Conservation (phyloP, 1,140 invertebrate species). For the Mylabris phalerata region DNA sequence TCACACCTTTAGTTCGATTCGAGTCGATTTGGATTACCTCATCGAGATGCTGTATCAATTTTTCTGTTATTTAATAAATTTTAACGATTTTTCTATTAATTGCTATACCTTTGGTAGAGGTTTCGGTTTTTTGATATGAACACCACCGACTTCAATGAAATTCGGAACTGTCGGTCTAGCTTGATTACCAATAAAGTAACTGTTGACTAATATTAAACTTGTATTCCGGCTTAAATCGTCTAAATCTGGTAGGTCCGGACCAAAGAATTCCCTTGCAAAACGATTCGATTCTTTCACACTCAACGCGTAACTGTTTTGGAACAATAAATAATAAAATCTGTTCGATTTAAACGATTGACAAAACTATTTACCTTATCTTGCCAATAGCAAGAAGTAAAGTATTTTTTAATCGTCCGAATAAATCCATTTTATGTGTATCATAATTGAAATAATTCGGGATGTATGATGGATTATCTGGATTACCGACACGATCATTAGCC, state of each 20-base stretch:
- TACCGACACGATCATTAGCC: constrained; percentile 45
- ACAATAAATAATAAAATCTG: neutral
- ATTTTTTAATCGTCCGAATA: constrained; percentile 48
- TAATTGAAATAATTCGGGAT: constrained; percentile 49
- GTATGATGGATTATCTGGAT: constrained; percentile 55
- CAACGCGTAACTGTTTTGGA: constrained; percentile 19
- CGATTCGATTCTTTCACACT: constrained; percentile 11
- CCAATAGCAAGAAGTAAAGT: neutral
- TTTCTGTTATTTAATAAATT: constrained; percentile 4
- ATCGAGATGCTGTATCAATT: constrained; percentile 32
- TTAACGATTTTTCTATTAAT: neutral
- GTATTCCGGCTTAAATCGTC: constrained; percentile 23
- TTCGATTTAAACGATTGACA: neutral
- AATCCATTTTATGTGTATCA: constrained; percentile 46
- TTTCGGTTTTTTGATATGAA: constrained; percentile 27
- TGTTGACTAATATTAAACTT: constrained; percentile 35
- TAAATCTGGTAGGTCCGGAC: constrained; percentile 24
- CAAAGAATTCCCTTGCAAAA: constrained; percentile 29
- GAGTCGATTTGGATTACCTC: constrained; percentile 14
- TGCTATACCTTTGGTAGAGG: constrained; percentile 22
- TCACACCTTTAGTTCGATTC: constrained; percentile 37
- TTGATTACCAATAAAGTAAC: constrained; percentile 37
- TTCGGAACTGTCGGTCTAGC: constrained; percentile 38
- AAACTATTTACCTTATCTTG: neutral
- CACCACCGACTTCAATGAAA: constrained; percentile 39